Evolutionary conservation across 2,113 vertebrate species (phyloP), one percentile per base, ranked within the genome.

Genomic region (Rousettus leschenaultii): DNA sequence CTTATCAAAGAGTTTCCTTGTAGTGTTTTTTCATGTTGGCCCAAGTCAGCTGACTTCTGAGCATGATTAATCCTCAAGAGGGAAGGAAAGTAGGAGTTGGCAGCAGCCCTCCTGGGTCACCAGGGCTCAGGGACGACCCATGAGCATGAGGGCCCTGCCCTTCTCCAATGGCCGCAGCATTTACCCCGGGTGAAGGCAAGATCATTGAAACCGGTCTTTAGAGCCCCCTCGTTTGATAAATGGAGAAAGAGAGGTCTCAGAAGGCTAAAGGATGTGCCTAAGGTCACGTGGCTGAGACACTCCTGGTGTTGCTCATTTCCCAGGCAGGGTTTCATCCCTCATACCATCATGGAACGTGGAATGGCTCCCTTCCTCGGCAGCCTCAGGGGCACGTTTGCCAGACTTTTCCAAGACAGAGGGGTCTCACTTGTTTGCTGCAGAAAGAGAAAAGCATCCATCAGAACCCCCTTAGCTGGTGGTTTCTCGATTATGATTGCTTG

Each of bases 361-460:
- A 26, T 59, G 19, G 79, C 28, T 82, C 30, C 59, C 55, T 91
- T 91, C 48, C 70, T 61, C 22, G 63, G 90, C 43, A 84, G 79
- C 48, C 35, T 94, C 87, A n/a, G 33, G 2, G 35, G 30, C 92
- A 75, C 35, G n/a, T 6, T 91, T 70, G 65, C 21, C 93, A 75
- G 88, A 33, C 15, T 86, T 85, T 61, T 53, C 79, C 93, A 92
- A 91, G 61, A 63, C 1, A 38, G 53, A 86, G 78, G 26, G 7
- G 14, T 88, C 90, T 84, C 66, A 55, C 33, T 94, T 92, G 33
- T 70, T 96, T 95, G 89, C 96, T 96, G 90, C 53, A 93, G 83
- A 83, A 73, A 97, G 45, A 88, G 14, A 53, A 95, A 86, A 73
- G 35, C 68, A 83, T 43, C 71, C 61, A 45, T 95, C 26, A 96